A percentile compares a stretch with the other conserved stretches of the same genome.
phyloP scores from a whole-genome alignment of 2,888 invertebrate species.

The Drosophila barbarae region DNA sequence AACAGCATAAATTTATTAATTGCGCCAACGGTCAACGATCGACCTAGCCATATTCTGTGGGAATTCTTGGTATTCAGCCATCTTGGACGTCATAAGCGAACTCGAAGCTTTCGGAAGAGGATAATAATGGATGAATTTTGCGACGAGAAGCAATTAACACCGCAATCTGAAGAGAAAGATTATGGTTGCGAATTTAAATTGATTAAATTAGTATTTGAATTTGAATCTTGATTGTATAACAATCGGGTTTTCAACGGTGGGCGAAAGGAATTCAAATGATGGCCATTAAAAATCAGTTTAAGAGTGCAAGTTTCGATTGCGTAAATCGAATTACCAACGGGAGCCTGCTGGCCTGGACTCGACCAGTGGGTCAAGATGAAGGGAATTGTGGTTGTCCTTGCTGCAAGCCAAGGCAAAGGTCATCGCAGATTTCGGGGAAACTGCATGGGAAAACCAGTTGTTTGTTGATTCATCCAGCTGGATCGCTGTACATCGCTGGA shows the following conservation, averaged over 20 bases:
- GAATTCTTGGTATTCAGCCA: slow-evolving; percentile 23
- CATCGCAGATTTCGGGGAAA: slow-evolving; percentile 15
- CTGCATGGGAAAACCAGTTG: slow-evolving; percentile 28
- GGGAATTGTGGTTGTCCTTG: slow-evolving; percentile 26
- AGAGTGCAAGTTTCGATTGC: slow-evolving; percentile 34
- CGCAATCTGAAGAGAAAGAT: slow-evolving; percentile 30
- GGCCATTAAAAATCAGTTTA: slow-evolving; percentile 47
- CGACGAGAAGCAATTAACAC: slow-evolving; percentile 23
- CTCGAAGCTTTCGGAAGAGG: slow-evolving; percentile 2
- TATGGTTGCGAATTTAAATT: slow-evolving; percentile 22
- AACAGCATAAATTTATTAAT: slow-evolving; percentile 28
- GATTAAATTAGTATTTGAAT: slow-evolving; percentile 26
- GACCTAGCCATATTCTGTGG: slow-evolving; percentile 26
- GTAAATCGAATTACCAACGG: slow-evolving; percentile 20
- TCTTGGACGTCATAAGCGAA: slow-evolving; percentile 25
- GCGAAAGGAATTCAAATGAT: slow-evolving; percentile 19
- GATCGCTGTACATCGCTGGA: slow-evolving; percentile 9
- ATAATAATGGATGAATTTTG: slow-evolving; percentile 21
- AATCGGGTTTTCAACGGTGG: slow-evolving; percentile 21
- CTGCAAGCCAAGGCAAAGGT: slow-evolving; percentile 45
- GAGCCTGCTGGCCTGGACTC: slow-evolving; percentile 1
- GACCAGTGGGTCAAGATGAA: slow-evolving; percentile 43
- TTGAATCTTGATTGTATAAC: slow-evolving; percentile 25
- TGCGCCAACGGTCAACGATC: slow-evolving; percentile 33
- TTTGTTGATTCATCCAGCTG: slow-evolving; percentile 26